Conservation (phyloP, 2,888 invertebrate genomes). For the Pardosa pseudoannulata region DNA sequence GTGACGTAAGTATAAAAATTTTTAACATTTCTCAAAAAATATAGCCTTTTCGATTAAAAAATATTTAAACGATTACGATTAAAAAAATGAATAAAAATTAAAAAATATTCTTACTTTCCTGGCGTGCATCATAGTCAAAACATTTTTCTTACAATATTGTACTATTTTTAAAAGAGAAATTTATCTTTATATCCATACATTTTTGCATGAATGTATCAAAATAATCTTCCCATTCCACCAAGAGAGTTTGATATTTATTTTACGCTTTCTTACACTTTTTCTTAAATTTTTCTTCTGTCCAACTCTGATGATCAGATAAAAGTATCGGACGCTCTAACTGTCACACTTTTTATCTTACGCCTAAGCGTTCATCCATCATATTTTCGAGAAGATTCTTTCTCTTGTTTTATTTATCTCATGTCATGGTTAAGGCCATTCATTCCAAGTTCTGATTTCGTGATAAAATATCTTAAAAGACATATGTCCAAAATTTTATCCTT, state of each 20-base stretch:
- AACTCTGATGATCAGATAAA: background rate
- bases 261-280: background rate
- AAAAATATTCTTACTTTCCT: too few species aligned
- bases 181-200: too few species aligned
- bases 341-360: background rate
- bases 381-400: background rate
- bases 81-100: too few species aligned
- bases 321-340: background rate
- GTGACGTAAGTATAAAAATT: too few species aligned
- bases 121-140: too few species aligned
- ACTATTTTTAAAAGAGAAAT: too few species aligned
- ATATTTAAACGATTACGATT: too few species aligned
- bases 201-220: too few species aligned
- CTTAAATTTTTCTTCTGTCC: background rate
- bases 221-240: background rate
- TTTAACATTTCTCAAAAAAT: too few species aligned
- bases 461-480: background rate
- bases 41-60: too few species aligned
- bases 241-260: background rate
- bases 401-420: background rate
- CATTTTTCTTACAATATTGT: too few species aligned
- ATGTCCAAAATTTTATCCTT: background rate
- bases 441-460: background rate
- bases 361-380: background rate
- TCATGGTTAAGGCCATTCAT: background rate